Evolutionary conservation across 2,113 vertebrate species (phyloP).

Genomic region (Hippocampus zosterae): DNA sequence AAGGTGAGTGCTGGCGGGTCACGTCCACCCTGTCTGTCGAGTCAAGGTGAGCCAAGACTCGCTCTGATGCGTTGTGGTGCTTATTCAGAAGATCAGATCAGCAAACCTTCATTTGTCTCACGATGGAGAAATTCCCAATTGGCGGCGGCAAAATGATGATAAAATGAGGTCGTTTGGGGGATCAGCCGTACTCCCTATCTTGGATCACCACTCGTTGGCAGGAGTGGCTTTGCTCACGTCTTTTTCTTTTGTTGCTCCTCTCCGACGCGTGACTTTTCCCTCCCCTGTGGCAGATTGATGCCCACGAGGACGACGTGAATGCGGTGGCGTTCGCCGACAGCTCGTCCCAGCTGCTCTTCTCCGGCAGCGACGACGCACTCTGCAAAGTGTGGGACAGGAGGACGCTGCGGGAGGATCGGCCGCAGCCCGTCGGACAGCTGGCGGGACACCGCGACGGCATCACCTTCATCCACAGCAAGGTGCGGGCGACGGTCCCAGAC

Average conservation of each 20-base stretch:
- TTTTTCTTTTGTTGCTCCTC: neutral
- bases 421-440: slow-evolving; percentile 85
- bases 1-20: slow-evolving; percentile 71
- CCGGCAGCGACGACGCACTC: slow-evolving; percentile 87
- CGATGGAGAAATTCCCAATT: too few relatives aligned
- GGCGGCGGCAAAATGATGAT: too few relatives aligned
- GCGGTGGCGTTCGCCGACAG: slow-evolving; percentile 85
- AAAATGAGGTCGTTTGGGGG: too few relatives aligned
- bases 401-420: slow-evolving; percentile 84
- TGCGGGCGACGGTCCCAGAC: slow-evolving; percentile 25
- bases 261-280: neutral
- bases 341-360: slow-evolving; percentile 88
- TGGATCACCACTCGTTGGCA: too few relatives aligned
- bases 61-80: too few relatives aligned
- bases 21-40: neutral
- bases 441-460: slow-evolving; percentile 88
- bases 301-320: slow-evolving; percentile 90
- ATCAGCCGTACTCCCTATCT: too few relatives aligned
- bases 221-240: too few relatives aligned
- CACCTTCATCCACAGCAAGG: slow-evolving; percentile 94
- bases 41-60: neutral
- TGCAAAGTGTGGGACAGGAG: slow-evolving; percentile 93
- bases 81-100: too few relatives aligned
- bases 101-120: too few relatives aligned
- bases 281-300: slow-evolving; percentile 74